A percentile compares a stretch with the other conserved stretches of the same genome.
These are phyloP conservation scores for Cheilosia impressa DNA, from an alignment of 2,888 invertebrate genomes.

Conservation along the genomic window DNA sequence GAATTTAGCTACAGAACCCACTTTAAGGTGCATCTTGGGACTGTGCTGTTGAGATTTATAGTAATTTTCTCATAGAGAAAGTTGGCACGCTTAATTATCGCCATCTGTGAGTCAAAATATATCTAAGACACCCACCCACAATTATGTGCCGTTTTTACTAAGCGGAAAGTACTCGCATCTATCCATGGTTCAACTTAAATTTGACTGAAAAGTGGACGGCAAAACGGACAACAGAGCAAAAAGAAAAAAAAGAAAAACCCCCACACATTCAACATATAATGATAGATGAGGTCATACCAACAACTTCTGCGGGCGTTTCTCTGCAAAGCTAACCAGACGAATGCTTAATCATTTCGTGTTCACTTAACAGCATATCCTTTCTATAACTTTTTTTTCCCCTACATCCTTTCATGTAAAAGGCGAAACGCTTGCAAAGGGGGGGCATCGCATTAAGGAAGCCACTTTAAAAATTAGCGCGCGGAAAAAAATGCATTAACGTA, in stretches of 20 bases:
- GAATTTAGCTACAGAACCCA: neutral
- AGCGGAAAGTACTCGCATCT: no score
- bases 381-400: slow-evolving; percentile 13
- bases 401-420: slow-evolving; percentile 33
- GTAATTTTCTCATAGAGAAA: no score
- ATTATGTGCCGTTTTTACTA: no score
- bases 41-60: no score
- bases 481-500: slow-evolving; percentile 74
- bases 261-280: slow-evolving; percentile 46
- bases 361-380: slow-evolving; percentile 48
- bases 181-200: no score
- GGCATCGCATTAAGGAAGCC: slow-evolving; percentile 70
- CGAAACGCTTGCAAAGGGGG: slow-evolving; percentile 44
- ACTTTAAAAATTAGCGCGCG: slow-evolving; percentile 73
- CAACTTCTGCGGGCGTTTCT: slow-evolving; percentile 49
- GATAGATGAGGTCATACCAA: slow-evolving; percentile 69
- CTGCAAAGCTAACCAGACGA: slow-evolving; percentile 62
- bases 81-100: no score
- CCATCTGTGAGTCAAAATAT: no score
- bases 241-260: slow-evolving; percentile 3
- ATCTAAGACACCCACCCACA: no score
- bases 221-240: no score
- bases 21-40: neutral
- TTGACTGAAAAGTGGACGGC: no score
- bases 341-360: slow-evolving; percentile 66